A percentile compares a stretch with the other conserved stretches of the same genome.
These are phyloP conservation scores for Anolis sagrei DNA, from an alignment of 2,113 vertebrate species.

Conservation along the genomic window DNA sequence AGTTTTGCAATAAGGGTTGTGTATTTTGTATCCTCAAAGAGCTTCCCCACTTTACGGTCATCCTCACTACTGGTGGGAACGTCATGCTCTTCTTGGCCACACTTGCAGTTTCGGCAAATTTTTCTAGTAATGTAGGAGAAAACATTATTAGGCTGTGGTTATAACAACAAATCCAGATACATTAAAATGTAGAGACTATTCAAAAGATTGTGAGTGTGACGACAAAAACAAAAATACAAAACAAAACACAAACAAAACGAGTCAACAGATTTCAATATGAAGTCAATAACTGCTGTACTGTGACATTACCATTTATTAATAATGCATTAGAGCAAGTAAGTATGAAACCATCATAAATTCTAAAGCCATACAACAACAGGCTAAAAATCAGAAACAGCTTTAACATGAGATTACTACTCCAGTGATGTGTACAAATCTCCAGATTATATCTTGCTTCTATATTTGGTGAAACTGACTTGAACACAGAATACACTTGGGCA, in stretches of 20 bases:
- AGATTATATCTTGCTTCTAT: neutral
- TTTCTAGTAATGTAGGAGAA: conserved; percentile 80
- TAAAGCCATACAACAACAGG: neutral
- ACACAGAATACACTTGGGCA: neutral
- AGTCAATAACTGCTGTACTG: too few species aligned
- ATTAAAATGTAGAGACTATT: neutral
- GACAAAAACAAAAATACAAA: neutral
- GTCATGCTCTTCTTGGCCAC: conserved; percentile 93
- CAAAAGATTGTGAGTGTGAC: neutral
- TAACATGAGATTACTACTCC: neutral
- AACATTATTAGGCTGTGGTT: neutral
- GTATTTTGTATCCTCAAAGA: conserved; percentile 97
- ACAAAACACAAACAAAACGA: neutral
- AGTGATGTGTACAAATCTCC: neutral
- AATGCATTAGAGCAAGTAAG: neutral
- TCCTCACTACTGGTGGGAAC: conserved; percentile 88
- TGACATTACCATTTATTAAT: too few species aligned
- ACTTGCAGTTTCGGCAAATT: conserved; percentile 97
- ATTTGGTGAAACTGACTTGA: neutral
- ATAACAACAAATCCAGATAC: neutral
- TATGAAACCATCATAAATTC: neutral
- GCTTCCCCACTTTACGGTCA: conserved; percentile 93
- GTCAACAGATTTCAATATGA: neutral
- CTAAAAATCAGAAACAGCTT: too few species aligned
- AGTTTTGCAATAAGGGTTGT: conserved; percentile 93